These are phyloP conservation scores for Dascyllus trimaculatus DNA, from an alignment of 2,113 vertebrate genomes.

Conservation along the genomic window DNA sequence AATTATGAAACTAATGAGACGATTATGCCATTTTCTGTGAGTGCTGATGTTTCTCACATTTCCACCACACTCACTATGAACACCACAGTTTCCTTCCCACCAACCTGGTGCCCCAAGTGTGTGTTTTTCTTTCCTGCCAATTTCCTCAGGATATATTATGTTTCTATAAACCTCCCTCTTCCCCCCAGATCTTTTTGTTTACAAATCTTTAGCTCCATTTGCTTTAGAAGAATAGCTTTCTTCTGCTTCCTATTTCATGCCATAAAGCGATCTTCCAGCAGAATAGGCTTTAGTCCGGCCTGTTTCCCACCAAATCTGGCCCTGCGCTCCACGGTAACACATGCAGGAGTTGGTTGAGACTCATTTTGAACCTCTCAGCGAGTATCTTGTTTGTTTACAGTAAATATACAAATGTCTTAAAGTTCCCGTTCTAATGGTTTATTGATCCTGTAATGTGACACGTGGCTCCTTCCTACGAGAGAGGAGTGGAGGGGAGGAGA, in stretches of 20 bases:
- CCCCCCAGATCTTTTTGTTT: not conserved
- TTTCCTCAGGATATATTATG: constrained; percentile 6
- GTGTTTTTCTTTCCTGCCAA: constrained; percentile 7
- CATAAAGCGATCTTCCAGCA: constrained; percentile 17
- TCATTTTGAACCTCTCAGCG: not conserved
- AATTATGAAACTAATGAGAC: constrained; percentile 17
- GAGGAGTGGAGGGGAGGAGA: not conserved
- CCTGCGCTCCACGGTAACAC: constrained; percentile 6
- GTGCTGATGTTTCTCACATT: not conserved
- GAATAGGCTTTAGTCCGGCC: not conserved
- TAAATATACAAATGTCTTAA: constrained; percentile 53
- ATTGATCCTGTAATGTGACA: constrained; percentile 42
- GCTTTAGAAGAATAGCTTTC: constrained; percentile 13
- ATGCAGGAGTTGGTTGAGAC: not conserved
- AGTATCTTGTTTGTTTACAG: constrained; percentile 46
- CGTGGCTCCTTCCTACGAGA: constrained; percentile 16
- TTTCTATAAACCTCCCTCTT: constrained; percentile 17
- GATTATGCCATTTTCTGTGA: not conserved
- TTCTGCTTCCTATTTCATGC: constrained; percentile 13
- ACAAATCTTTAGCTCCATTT: constrained; percentile 23
- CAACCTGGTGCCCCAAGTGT: not conserved
- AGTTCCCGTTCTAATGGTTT: constrained; percentile 38
- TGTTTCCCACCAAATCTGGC: constrained; percentile 21
- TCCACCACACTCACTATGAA: not conserved
- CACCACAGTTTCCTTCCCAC: not conserved